These are phyloP conservation scores for Empis livida DNA, from an alignment of 2,888 invertebrate species.

Conservation along the genomic window DNA sequence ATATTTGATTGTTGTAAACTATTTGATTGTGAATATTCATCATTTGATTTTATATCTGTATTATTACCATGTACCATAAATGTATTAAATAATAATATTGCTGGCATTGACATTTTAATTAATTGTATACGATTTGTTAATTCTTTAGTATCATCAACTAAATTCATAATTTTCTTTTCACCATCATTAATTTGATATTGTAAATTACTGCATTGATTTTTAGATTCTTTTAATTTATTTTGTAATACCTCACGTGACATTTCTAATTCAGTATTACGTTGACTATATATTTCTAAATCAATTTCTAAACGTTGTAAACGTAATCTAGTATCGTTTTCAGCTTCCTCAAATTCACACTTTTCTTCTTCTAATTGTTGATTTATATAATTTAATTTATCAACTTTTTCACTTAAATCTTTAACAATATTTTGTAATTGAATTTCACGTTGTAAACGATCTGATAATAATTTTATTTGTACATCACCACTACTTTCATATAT, in stretches of 20 bases:
- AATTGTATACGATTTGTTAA: slow-evolving; percentile 42
- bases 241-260: slow-evolving; percentile 46
- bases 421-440: slow-evolving; percentile 40
- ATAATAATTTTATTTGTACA: slow-evolving; percentile 45
- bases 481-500: slow-evolving; percentile 54
- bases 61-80: slow-evolving; percentile 11
- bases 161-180: slow-evolving; percentile 39
- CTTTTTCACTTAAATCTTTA: slow-evolving; percentile 36
- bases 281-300: slow-evolving; percentile 44
- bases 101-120: slow-evolving; percentile 48
- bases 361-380: slow-evolving; percentile 56
- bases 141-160: slow-evolving; percentile 42
- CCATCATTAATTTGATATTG: slow-evolving; percentile 41
- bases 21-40: too few relatives aligned
- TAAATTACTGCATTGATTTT: slow-evolving; percentile 36
- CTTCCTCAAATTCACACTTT: slow-evolving; percentile 60
- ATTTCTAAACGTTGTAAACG: slow-evolving; percentile 43
- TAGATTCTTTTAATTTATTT: slow-evolving; percentile 41
- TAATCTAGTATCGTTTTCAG: slow-evolving; percentile 54
- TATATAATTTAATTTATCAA: slow-evolving; percentile 46
- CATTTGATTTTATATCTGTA: too few relatives aligned
- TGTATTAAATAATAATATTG: slow-evolving; percentile 48
- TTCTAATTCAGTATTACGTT: slow-evolving; percentile 40
- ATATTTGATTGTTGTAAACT: too few relatives aligned
- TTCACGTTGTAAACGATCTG: slow-evolving; percentile 50